phyloP scores from a whole-genome alignment of 2,797 vertebrate species.

The Dromococcyx pavoninus region DNA sequence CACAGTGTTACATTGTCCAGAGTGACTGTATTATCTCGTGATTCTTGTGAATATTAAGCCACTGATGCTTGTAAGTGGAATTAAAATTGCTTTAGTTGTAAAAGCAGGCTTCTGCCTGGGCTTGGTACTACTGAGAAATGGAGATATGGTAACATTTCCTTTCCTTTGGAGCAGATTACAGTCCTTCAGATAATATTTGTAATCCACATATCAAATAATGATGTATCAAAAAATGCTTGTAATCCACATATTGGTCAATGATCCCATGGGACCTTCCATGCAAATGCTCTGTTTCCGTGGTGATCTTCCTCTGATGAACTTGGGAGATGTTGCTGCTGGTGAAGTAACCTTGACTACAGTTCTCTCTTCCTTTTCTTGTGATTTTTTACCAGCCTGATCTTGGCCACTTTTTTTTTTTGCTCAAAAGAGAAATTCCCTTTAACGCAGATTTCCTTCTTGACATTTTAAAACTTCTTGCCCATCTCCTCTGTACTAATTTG shows the following conservation, averaged over 20 bases:
- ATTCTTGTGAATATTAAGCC: slow-evolving; percentile 43
- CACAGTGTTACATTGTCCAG: neutral
- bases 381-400: neutral
- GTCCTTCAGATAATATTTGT: neutral
- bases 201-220: neutral
- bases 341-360: neutral
- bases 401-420: neutral
- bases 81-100: slow-evolving; percentile 44
- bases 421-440: neutral
- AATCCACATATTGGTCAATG: neutral
- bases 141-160: neutral
- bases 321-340: neutral
- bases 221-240: neutral
- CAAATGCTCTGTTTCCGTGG: neutral
- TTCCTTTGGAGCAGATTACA: neutral
- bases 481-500: neutral
- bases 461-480: neutral
- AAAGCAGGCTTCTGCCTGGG: neutral
- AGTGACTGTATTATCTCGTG: slow-evolving; percentile 60
- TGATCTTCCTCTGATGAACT: neutral
- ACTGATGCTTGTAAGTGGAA: slow-evolving; percentile 57
- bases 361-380: neutral
- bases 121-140: neutral
- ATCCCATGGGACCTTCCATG: neutral
- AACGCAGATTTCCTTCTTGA: neutral